Evolutionary conservation across 2,888 invertebrate genomes (phyloP).

Genomic region (Pollenia angustigena): DNA sequence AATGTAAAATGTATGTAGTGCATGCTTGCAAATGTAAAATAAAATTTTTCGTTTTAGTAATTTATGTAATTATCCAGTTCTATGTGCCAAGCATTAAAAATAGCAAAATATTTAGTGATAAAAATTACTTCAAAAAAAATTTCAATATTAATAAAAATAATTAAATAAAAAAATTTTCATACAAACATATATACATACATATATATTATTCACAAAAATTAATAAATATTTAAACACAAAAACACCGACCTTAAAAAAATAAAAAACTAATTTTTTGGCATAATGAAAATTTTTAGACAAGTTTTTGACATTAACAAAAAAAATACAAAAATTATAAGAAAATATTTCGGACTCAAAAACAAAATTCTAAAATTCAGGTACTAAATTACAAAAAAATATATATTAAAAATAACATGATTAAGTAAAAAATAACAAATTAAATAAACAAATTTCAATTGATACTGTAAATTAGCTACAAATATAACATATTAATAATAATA

Average conservation of each 20-base stretch:
- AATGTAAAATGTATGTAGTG: too few species aligned
- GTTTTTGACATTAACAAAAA: slow-evolving; percentile 65
- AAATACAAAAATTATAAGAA: slow-evolving; percentile 74
- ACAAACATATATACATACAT: slow-evolving; percentile 13
- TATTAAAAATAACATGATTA: slow-evolving; percentile 29
- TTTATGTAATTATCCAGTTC: slow-evolving; percentile 33
- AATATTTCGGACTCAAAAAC: slow-evolving; percentile 84
- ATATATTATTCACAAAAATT: not conserved
- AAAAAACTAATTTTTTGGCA: slow-evolving; percentile 60
- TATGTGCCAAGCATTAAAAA: slow-evolving; percentile 74
- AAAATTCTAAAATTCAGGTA: slow-evolving; percentile 84
- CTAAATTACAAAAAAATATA: slow-evolving; percentile 75
- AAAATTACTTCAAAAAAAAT: slow-evolving; percentile 52
- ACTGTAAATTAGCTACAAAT: slow-evolving; percentile 56
- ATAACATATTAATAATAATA: slow-evolving; percentile 14
- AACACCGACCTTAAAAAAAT: slow-evolving; percentile 47
- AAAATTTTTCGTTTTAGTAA: too few species aligned
- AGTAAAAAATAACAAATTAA: slow-evolving; percentile 15
- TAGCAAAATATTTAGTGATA: slow-evolving; percentile 54
- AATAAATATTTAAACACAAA: slow-evolving; percentile 38
- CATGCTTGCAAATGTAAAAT: too few species aligned
- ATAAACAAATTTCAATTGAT: slow-evolving; percentile 24
- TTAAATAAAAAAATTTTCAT: slow-evolving; percentile 35
- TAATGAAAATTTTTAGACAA: slow-evolving; percentile 38
- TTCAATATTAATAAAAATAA: slow-evolving; percentile 4